Evolutionary conservation across 1,140 invertebrate species (phyloP).

Genomic region (Tetragonula clypearis): DNA sequence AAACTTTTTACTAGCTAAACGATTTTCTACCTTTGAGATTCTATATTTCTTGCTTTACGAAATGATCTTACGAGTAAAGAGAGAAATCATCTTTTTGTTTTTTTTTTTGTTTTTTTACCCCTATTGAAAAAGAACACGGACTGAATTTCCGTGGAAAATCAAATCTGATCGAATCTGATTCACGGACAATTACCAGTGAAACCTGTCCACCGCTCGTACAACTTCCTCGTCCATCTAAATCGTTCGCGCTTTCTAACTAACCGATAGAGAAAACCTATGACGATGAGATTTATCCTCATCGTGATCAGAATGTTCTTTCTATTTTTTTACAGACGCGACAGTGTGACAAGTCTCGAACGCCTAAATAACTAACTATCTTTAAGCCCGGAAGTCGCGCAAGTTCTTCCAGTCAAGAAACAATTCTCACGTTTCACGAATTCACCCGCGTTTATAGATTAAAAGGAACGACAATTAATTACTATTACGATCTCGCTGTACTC

Average conservation of each 20-base stretch:
- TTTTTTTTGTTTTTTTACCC: neutral
- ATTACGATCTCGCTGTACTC: no score
- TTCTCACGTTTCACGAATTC: neutral
- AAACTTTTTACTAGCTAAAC: neutral
- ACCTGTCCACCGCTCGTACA: neutral
- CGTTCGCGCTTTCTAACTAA: conserved; percentile 23
- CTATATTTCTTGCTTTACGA: no score
- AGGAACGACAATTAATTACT: neutral
- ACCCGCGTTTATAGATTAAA: neutral
- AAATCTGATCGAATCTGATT: conserved; percentile 2
- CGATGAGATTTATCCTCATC: neutral
- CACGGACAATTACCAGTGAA: conserved; percentile 22
- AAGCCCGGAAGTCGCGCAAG: neutral
- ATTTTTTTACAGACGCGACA: no score
- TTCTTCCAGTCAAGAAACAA: neutral
- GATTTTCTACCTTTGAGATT: neutral
- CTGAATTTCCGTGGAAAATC: neutral
- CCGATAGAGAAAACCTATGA: neutral
- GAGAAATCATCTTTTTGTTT: neutral
- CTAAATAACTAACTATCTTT: neutral
- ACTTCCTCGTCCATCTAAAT: neutral
- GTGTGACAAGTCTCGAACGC: neutral
- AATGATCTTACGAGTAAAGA: neutral
- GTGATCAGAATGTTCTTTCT: no score
- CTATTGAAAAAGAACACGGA: neutral